Evolutionary conservation across 1,140 invertebrate species (phyloP), one percentile per base, ranked within the genome.

Genomic region (Hyles euphorbiae): DNA sequence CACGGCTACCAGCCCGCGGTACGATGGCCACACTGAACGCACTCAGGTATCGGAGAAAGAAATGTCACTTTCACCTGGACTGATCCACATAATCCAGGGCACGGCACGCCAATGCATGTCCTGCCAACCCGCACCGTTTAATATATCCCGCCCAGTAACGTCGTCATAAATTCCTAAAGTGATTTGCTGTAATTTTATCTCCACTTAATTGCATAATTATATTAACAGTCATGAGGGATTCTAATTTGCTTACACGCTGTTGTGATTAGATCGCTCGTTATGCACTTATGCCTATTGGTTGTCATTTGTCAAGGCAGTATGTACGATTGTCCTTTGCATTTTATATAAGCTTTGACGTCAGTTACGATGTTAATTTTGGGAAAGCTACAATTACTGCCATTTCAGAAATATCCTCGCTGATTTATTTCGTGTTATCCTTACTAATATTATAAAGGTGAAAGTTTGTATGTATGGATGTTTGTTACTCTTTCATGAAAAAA

Each of bases 1-100:
- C 11, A 53, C 60, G 57, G 57, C 72, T 75, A 72, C 65, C 67
- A 68, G 69, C 60, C 66, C 65, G 69, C 80, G 55, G 67, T 68
- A 72, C 68, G 56, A 68, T 63, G 52, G 34, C 7, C 66, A 66
- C 56, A 70, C 57, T 65, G 68, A 71, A 60, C 11, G 9, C 8
- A 45, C 62, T 60, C 61, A 55, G 59, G 44, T 55, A 60, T 60
- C 53, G 56, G 75, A 76, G 63, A 80, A 78, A 81, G 74, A 72
- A 72, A 78, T 69, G 67, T 68, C 75, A 81, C 84, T 87, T 87
- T 87, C 84, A 85, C 82, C 64, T 49, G n/a, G 43, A 52, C 61
- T 69, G 76, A 58, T 77, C 78, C 72, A 83, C 81, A 76, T 83
- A 62, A 68, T 78, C 81, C 81, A 83, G 73, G 64, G 65, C 53